Evolutionary conservation across 2,888 invertebrate genomes (phyloP), one percentile per base, ranked within the genome.

Genomic region (Eubasilissa splendida): DNA sequence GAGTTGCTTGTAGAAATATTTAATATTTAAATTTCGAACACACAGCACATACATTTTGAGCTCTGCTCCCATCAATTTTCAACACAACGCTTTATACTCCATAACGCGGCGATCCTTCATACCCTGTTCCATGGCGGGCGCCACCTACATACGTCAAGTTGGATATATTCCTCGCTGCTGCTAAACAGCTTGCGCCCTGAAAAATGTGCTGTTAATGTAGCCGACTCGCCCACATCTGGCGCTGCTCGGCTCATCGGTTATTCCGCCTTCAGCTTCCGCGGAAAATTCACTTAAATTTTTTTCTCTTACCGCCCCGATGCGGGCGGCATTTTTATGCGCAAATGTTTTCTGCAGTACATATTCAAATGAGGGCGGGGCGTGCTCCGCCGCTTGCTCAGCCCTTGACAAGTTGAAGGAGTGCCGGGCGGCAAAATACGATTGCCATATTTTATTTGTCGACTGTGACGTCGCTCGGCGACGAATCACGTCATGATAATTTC

Each of bases 341-440:
- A 11, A 52, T 79, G 77, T 79, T 79, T 71, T 79, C 65, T 80
- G 80, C 75, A 63, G 66, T 63, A 80, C 54, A 7, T 77, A 79
- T 82, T 82, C 73, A 82, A 82, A 82, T 77, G 73, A 73, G 82
- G 71, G 73, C 50, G 31, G 73, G 53, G 52, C 31, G 56, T 59
- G 52, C 58, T 22, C 42, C 14, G 58, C 52, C 54, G 59, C 50
- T 42, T 75, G 59, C 63, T 22, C 60, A 10, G 9, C 31, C 14
- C 75, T 59, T 52, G 75, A 10, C 68, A 68, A 14, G n/a, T 33
- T n/a, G n/a, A 66, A 42, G 65, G 8, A 11, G 65, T 12, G 31
- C 12, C 12, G n/a, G 66, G 68, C 52, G 14, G 68, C 10, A 50
- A 68, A 53, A 33, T 31, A 9, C 31, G 22, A 31, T 60, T 60